Conservation (phyloP, 2,797 vertebrate species). For the Helarctos malayanus region DNA sequence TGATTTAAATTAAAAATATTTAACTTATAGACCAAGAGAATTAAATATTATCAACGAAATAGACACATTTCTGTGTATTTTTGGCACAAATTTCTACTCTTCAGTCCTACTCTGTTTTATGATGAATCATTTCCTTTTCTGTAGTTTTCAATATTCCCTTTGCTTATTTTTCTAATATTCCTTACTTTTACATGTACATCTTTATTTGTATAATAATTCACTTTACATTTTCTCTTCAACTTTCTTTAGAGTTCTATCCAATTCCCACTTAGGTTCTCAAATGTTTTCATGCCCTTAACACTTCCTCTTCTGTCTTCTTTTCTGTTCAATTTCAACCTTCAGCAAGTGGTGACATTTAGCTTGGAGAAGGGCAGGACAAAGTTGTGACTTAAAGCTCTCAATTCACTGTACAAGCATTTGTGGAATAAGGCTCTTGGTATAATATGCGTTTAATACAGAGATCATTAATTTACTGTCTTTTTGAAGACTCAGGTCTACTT, state of each 20-base stretch:
- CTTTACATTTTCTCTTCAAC: slow-evolving; percentile 29
- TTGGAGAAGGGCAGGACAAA: slow-evolving; percentile 45
- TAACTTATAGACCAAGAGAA: not conserved
- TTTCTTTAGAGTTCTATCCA: slow-evolving; percentile 25
- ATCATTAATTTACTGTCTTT: slow-evolving; percentile 42
- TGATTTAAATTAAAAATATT: slow-evolving; percentile 21
- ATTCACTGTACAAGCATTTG: slow-evolving; percentile 50
- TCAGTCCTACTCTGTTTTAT: not conserved
- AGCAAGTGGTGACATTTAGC: slow-evolving; percentile 66
- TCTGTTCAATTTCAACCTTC: slow-evolving; percentile 22
- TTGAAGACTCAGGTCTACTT: not conserved
- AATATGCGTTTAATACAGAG: not conserved
- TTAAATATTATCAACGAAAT: slow-evolving; percentile 2
- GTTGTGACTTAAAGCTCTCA: slow-evolving; percentile 60
- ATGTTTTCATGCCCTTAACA: slow-evolving; percentile 11
- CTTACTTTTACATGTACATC: not conserved
- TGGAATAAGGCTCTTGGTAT: not conserved
- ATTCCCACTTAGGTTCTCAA: not conserved
- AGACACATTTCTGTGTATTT: not conserved
- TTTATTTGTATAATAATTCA: slow-evolving; percentile 49
- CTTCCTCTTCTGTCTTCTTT: slow-evolving; percentile 36
- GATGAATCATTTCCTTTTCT: not conserved
- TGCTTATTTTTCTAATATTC: not conserved
- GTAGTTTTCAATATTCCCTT: slow-evolving; percentile 21
- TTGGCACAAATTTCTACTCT: not conserved